A percentile compares a stretch with the other conserved stretches of the same genome.
These are phyloP conservation scores for Chiridota heheva DNA, from an alignment of 35 echinoderm and acorn worm genomes.

Conservation along the genomic window DNA sequence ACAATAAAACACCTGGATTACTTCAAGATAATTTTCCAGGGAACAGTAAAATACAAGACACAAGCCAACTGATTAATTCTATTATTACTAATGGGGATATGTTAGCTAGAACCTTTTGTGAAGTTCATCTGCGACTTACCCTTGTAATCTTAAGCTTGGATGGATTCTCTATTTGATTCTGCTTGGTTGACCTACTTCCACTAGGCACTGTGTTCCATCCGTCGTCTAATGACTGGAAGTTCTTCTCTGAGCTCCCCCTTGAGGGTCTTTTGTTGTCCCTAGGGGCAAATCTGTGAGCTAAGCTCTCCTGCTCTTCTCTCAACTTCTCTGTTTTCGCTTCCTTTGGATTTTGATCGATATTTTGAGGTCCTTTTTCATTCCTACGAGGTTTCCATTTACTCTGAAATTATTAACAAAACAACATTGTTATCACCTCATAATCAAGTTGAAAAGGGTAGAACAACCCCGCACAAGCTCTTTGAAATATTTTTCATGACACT, in stretches of 20 bases:
- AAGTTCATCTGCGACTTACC: too few species aligned
- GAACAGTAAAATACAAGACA: too few species aligned
- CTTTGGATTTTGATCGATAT: slow-evolving; percentile 72
- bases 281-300: neutral
- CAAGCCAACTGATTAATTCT: too few species aligned
- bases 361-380: slow-evolving; percentile 67
- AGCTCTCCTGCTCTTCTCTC: slow-evolving; percentile 16
- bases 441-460: neutral
- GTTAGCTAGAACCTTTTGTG: too few species aligned
- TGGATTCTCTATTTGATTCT: slow-evolving; percentile 62
- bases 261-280: neutral
- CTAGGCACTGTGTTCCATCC: slow-evolving; percentile 75
- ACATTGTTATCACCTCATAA: too few species aligned
- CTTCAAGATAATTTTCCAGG: too few species aligned
- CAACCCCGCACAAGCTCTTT: neutral
- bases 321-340: slow-evolving; percentile 34
- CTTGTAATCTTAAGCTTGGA: slow-evolving; percentile 82
- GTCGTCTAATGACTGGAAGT: slow-evolving; percentile 49
- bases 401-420: slow-evolving; percentile 34
- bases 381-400: slow-evolving; percentile 81
- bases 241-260: too few species aligned
- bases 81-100: too few species aligned
- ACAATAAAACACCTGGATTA: too few species aligned
- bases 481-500: neutral
- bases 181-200: slow-evolving; percentile 45